Conservation (phyloP, 2,888 invertebrate species). For the Timema podura region DNA sequence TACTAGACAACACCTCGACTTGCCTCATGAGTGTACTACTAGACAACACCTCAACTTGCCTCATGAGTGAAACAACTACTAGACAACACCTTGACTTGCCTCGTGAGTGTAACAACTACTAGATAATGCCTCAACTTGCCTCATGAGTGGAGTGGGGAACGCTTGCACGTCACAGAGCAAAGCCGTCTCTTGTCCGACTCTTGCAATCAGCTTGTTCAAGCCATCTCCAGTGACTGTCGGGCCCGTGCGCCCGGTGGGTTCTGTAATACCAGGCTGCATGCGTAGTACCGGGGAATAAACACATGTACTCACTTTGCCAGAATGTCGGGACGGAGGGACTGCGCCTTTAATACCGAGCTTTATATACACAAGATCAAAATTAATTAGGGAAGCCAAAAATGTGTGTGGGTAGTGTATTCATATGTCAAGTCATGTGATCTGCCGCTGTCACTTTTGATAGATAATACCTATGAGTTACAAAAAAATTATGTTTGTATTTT, state of each 20-base stretch:
- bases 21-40: too few relatives aligned
- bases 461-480: too few relatives aligned
- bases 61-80: too few relatives aligned
- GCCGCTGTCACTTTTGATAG: too few relatives aligned
- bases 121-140: slow-evolving; percentile 42
- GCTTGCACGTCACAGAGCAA: slow-evolving; percentile 53
- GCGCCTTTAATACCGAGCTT: too few relatives aligned
- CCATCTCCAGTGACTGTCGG: slow-evolving; percentile 47
- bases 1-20: too few relatives aligned
- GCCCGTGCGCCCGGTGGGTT: slow-evolving; percentile 45
- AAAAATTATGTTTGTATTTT: too few relatives aligned
- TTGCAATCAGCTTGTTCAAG: slow-evolving; percentile 39
- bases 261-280: slow-evolving; percentile 36
- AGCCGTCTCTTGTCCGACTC: slow-evolving; percentile 31
- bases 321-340: slow-evolving; percentile 4
- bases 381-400: neutral
- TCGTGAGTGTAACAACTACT: too few relatives aligned
- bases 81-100: too few relatives aligned
- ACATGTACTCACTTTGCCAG: slow-evolving; percentile 12
- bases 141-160: slow-evolving; percentile 53
- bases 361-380: neutral
- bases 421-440: too few relatives aligned
- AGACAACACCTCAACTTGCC: too few relatives aligned
- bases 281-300: neutral
- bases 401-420: too few relatives aligned